Evolutionary conservation across 1,140 invertebrate genomes (phyloP), one percentile per base, ranked within the genome.

Genomic region (Scylla paramamosain): DNA sequence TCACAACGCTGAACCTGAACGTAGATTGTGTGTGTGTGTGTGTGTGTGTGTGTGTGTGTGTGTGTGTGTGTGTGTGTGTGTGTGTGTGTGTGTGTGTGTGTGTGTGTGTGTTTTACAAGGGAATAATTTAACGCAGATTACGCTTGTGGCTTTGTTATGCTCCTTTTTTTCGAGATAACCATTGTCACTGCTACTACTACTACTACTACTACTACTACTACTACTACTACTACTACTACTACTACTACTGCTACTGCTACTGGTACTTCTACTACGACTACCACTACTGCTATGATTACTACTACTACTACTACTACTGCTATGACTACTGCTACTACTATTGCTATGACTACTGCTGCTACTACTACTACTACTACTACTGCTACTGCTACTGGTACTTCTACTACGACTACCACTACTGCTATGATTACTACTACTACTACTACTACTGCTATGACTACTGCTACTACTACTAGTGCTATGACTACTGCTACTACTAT

Each of bases 211-310:
- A 86, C 83, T 86, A 86, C 83, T 86, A 86, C 83, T 86, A 86
- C 83, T 86, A 86, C 83, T 86, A 86, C 83, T 86, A 86, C 83
- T 86, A 86, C 83, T 86, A 86, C 83, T 86, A 86, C 83, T 86
- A 86, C 83, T 86, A 86, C 83, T 86, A 86, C 83, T 32, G 1
- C 14, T 86, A 86, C 16, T 14, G 0, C 83, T 28, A 86, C n/a
- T 25, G 1, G 4, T 86, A 86, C n/a, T 86, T 4, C n/a, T 25
- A 16, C 83, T 28, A 59, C 52, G 2, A 86, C 83, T 86, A 86
- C 83, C 12, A 86, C 83, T 86, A 86, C 83, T 86, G 12, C 10
- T 59, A 59, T 8, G 2, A 86, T 20, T 86, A 86, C 83, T 32
- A 86, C 83, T 86, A 86, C 83, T 86, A 28, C 83, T 86, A 86